phyloP scores from a whole-genome alignment of 2,888 invertebrate species.

The Amphipyra berbera region DNA sequence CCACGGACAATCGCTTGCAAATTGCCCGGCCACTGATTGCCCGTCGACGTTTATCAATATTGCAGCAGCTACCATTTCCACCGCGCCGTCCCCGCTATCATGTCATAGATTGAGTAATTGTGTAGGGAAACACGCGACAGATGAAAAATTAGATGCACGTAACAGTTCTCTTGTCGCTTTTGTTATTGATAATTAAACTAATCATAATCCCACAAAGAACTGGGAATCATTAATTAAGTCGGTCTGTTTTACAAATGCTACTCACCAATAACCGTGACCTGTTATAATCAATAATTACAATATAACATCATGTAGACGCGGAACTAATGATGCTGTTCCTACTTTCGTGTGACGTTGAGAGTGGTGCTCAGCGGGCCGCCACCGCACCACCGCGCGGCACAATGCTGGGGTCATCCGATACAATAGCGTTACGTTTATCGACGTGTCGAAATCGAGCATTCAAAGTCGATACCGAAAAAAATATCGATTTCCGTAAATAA shows the following conservation, averaged over 20 bases:
- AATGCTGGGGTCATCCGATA: conserved; percentile 84
- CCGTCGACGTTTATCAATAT: conserved; percentile 87
- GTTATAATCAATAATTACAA: conserved; percentile 88
- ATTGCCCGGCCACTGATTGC: conserved; percentile 86
- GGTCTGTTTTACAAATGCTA: conserved; percentile 76
- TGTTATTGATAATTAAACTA: conserved; percentile 77
- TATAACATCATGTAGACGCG: conserved; percentile 81
- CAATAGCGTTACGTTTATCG: conserved; percentile 87
- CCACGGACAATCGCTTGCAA: conserved; percentile 87
- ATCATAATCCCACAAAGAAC: conserved; percentile 69
- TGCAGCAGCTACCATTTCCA: conserved; percentile 74
- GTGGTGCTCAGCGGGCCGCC: conserved; percentile 77
- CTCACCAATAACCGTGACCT: conserved; percentile 82
- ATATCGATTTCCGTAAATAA: conserved; percentile 90
- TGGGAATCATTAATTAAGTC: conserved; percentile 78
- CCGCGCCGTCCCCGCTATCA: conserved; percentile 57
- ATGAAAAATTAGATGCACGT: conserved; percentile 72
- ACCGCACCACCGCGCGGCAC: conserved; percentile 60
- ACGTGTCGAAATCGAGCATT: conserved; percentile 85
- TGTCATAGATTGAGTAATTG: conserved; percentile 66
- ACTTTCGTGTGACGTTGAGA: conserved; percentile 71
- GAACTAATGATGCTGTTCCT: conserved; percentile 82
- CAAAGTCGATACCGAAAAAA: conserved; percentile 88
- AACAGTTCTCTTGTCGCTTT: conserved; percentile 69
- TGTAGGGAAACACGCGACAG: conserved; percentile 59